These are phyloP conservation scores for Trichopria drosophilae DNA, from an alignment of 2,888 invertebrate genomes.

Conservation along the genomic window DNA sequence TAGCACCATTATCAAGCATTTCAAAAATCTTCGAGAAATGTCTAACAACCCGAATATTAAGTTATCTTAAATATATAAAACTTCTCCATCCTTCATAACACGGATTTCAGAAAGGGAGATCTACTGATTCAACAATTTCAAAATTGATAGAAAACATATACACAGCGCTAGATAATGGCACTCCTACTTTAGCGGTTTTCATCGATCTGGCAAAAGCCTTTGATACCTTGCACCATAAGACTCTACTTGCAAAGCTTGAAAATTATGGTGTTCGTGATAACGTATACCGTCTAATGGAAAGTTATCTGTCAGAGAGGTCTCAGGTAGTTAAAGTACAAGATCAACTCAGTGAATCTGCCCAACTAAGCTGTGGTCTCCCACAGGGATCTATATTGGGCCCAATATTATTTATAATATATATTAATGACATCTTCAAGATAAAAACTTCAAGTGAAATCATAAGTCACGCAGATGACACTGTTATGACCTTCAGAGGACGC, in stretches of 20 bases:
- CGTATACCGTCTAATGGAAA: constrained; percentile 1
- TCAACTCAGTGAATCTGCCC: background rate
- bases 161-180: too few species aligned
- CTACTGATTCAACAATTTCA: too few species aligned
- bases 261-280: constrained; percentile 4
- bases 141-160: too few species aligned
- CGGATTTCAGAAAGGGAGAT: too few species aligned
- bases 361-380: constrained; percentile 3
- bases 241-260: constrained; percentile 3
- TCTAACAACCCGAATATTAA: too few species aligned
- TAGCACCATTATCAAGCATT: too few species aligned
- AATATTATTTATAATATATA: constrained; percentile 3
- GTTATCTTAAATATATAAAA: too few species aligned
- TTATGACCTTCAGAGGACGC: background rate
- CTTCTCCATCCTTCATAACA: too few species aligned
- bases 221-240: constrained; percentile 6
- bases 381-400: constrained; percentile 14
- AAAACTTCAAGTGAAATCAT: background rate
- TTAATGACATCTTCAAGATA: constrained; percentile 3
- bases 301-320: constrained; percentile 4
- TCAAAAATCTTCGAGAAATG: too few species aligned
- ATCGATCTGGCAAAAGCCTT: constrained; percentile 15
- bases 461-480: constrained; percentile 7
- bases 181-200: too few species aligned
- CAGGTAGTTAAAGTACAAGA: constrained; percentile 3